Percentiles rank a stretch among this genome's conserved stretches.
phyloP scores from a whole-genome alignment of 2,113 vertebrate genomes.

The Anguilla rostrata region DNA sequence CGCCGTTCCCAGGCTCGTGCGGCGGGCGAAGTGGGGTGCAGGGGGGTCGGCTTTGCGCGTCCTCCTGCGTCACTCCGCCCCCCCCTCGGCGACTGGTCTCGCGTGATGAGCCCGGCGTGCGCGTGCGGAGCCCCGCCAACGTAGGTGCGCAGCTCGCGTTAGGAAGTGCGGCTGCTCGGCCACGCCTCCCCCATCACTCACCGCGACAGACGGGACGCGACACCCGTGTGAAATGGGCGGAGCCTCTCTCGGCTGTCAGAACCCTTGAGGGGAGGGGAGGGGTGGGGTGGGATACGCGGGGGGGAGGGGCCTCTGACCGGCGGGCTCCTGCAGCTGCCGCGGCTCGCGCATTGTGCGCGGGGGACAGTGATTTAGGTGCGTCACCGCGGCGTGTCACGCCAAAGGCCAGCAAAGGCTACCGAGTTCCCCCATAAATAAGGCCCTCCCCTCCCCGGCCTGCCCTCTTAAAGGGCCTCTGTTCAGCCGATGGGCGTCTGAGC shows the following conservation, averaged over 20 bases:
- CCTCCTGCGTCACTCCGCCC: background rate
- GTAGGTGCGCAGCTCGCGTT: too few relatives aligned
- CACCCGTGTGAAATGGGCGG: too few relatives aligned
- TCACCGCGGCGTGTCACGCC: background rate
- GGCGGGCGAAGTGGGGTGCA: too few relatives aligned
- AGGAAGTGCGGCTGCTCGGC: too few relatives aligned
- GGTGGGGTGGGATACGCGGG: too few relatives aligned
- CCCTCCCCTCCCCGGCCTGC: background rate
- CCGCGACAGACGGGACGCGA: too few relatives aligned
- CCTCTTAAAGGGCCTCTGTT: background rate
- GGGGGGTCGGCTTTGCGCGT: too few relatives aligned
- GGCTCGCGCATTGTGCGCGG: background rate
- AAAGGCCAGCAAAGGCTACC: background rate
- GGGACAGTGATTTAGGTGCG: background rate
- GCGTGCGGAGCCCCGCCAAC: background rate
- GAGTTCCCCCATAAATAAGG: background rate
- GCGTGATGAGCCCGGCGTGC: background rate
- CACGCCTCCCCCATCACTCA: too few relatives aligned
- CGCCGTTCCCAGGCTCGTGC: background rate
- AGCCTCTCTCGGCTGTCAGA: too few relatives aligned
- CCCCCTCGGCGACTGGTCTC: background rate
- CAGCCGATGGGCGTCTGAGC: background rate
- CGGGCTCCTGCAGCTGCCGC: too few relatives aligned
- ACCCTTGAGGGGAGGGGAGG: too few relatives aligned
- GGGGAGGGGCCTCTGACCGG: too few relatives aligned